Evolutionary conservation across 2,888 invertebrate species (phyloP).

Genomic region (Flabesymbios commensalis): DNA sequence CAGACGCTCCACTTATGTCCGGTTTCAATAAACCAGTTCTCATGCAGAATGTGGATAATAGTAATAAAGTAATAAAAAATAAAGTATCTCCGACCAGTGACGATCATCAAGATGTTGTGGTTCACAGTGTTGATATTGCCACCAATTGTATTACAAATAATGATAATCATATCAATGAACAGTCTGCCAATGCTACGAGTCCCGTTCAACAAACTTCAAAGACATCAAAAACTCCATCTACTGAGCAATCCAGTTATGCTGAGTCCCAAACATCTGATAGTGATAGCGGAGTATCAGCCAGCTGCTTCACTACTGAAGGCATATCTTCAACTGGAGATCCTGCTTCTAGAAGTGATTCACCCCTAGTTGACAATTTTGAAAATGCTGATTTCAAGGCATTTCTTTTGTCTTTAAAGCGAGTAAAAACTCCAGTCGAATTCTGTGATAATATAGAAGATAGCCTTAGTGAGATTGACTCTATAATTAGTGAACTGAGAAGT

Average conservation of each 20-base stretch:
- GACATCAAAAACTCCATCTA: not conserved
- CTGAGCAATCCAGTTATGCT: slow-evolving; percentile 10
- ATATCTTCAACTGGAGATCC: not conserved
- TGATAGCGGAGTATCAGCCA: slow-evolving; percentile 24
- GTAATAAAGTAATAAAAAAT: too few relatives aligned
- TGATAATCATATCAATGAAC: too few relatives aligned
- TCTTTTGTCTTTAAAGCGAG: slow-evolving; percentile 43
- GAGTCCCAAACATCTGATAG: slow-evolving; percentile 27
- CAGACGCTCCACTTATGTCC: not conserved
- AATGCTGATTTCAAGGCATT: slow-evolving; percentile 43
- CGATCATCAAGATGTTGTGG: not conserved
- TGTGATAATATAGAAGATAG: slow-evolving; percentile 25
- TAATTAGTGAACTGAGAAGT: slow-evolving; percentile 1
- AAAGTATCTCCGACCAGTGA: too few relatives aligned
- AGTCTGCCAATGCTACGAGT: not conserved
- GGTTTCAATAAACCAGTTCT: too few relatives aligned
- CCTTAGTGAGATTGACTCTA: slow-evolving; percentile 23
- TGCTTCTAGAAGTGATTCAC: slow-evolving; percentile 21
- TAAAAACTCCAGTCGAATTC: slow-evolving; percentile 41
- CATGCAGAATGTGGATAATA: too few relatives aligned
- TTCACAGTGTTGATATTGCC: not conserved
- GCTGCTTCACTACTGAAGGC: slow-evolving; percentile 5
- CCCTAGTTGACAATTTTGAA: slow-evolving; percentile 25
- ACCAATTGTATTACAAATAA: not conserved
- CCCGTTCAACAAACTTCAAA: not conserved